Conservation (phyloP, 2,113 vertebrate species). For the Gambusia affinis region DNA sequence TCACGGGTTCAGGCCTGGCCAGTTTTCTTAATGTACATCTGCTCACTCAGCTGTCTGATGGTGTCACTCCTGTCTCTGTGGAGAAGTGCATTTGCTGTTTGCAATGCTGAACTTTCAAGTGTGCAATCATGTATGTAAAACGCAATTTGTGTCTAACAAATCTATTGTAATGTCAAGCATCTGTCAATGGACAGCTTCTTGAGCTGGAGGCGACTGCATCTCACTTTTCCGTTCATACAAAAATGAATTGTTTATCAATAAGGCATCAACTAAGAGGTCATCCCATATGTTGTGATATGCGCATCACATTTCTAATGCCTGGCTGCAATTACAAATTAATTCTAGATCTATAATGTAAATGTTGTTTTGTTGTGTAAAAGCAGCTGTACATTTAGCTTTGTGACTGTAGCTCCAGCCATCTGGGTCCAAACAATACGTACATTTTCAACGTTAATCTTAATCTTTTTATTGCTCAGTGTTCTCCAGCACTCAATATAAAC, state of each 20-base stretch:
- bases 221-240: neutral
- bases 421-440: neutral
- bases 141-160: neutral
- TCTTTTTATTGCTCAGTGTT: neutral
- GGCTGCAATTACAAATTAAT: no score
- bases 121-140: conserved; percentile 3
- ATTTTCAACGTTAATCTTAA: neutral
- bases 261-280: neutral
- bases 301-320: no score
- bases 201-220: neutral
- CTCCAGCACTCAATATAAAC: neutral
- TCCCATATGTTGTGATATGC: neutral
- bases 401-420: neutral
- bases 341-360: neutral
- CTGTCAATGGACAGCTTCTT: neutral
- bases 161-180: neutral
- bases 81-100: neutral
- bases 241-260: neutral
- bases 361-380: neutral
- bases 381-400: neutral
- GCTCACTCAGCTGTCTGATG: conserved; percentile 1
- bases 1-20: neutral
- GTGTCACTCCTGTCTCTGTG: neutral
- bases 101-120: neutral
- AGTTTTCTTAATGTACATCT: neutral